Percentiles rank a stretch among this genome's conserved stretches.
phyloP scores from a whole-genome alignment of 2,797 vertebrate genomes.

The Ambastaia sidthimunki region DNA sequence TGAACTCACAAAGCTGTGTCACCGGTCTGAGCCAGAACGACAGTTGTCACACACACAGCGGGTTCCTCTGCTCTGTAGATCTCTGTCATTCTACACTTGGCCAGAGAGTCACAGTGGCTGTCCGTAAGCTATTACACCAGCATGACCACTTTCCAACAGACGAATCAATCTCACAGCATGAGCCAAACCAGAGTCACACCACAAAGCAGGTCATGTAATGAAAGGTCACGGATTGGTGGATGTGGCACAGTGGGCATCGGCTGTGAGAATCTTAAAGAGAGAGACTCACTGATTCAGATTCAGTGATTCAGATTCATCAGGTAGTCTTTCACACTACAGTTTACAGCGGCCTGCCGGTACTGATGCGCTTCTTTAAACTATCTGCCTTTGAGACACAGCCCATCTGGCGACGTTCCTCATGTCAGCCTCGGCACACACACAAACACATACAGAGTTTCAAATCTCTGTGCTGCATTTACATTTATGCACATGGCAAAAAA shows the following conservation, averaged over 20 bases:
- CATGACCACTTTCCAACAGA: constrained; percentile 43
- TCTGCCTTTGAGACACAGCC: not conserved
- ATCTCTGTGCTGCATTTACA: not conserved
- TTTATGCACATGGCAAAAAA: too few species aligned
- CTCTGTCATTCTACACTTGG: constrained; percentile 55
- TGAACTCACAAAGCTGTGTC: constrained; percentile 49
- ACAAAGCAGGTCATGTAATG: constrained; percentile 46
- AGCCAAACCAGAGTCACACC: constrained; percentile 39
- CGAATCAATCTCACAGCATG: constrained; percentile 47
- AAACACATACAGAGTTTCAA: constrained; percentile 15
- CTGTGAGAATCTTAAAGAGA: constrained; percentile 23
- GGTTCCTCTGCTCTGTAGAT: constrained; percentile 56
- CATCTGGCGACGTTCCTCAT: constrained; percentile 13
- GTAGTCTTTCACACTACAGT: constrained; percentile 16
- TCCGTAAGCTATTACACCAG: constrained; percentile 54
- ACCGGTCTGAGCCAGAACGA: constrained; percentile 59
- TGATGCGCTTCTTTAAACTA: constrained; percentile 30
- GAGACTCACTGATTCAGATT: constrained; percentile 26
- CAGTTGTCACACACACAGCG: constrained; percentile 66
- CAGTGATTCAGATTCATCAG: constrained; percentile 21
- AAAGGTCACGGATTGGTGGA: constrained; percentile 39
- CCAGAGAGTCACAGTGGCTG: constrained; percentile 56
- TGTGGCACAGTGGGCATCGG: not conserved
- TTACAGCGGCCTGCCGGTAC: constrained; percentile 2
- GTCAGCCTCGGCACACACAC: not conserved